Conservation (phyloP, 2,888 invertebrate species). For the Tipula lateralis region DNA sequence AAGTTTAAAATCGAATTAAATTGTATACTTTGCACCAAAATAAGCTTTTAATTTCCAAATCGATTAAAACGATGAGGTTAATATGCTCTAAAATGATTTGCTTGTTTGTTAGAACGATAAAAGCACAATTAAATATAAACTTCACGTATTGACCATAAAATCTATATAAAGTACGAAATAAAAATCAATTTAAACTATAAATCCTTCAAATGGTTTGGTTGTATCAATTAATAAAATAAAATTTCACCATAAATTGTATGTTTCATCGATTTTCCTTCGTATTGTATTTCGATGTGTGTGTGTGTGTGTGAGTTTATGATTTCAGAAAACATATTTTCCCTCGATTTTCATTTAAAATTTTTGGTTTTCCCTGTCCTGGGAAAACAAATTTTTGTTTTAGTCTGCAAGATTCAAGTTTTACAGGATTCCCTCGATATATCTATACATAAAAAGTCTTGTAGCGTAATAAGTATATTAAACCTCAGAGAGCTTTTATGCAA, state of each 20-base stretch:
- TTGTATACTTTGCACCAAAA: too few relatives aligned
- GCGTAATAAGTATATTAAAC: neutral
- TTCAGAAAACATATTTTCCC: neutral
- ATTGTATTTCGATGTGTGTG: neutral
- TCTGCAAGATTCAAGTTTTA: neutral
- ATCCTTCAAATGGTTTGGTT: neutral
- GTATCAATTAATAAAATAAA: constrained; percentile 19
- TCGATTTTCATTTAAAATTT: neutral
- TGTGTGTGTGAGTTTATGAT: too few relatives aligned
- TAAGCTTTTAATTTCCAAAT: neutral
- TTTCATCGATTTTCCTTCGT: neutral
- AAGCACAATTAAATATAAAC: neutral
- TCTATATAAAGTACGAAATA: neutral
- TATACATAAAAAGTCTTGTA: neutral
- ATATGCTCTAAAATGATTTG: neutral
- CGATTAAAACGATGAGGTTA: neutral
- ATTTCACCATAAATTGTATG: neutral
- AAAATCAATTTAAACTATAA: neutral
- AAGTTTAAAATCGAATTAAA: too few relatives aligned
- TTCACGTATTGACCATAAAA: neutral
- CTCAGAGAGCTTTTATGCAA: neutral
- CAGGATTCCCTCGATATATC: neutral
- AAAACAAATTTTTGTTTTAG: neutral
- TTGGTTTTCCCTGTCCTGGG: too few relatives aligned
- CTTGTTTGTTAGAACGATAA: neutral